phyloP scores from a whole-genome alignment of 35 echinoderm and acorn worm genomes.

The Ptychodera flava region DNA sequence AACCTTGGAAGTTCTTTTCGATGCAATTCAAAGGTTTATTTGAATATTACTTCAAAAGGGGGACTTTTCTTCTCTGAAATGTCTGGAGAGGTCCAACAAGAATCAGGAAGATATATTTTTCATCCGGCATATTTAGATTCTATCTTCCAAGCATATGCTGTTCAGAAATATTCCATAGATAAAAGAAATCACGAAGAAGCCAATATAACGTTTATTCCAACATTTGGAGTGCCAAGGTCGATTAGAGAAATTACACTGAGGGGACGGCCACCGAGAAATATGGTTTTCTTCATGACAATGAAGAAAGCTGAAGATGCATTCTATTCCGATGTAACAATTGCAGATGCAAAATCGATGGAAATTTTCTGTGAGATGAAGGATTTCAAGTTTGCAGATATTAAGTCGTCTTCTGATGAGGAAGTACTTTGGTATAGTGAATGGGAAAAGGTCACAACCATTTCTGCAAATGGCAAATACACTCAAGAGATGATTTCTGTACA shows the following conservation, averaged over 20 bases:
- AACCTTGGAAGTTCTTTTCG: not conserved
- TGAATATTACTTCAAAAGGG: not conserved
- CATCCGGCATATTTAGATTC: not conserved
- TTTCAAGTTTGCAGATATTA: slow-evolving; percentile 5
- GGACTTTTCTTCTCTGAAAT: not conserved
- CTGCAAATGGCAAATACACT: too few relatives aligned
- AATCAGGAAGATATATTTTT: not conserved
- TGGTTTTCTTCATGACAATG: not conserved
- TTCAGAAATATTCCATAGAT: not conserved
- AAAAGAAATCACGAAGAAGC: not conserved
- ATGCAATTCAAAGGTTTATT: not conserved
- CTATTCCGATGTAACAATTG: not conserved
- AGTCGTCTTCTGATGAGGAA: too few relatives aligned
- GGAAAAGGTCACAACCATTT: too few relatives aligned
- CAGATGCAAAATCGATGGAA: not conserved
- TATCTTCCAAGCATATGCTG: not conserved
- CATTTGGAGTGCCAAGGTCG: not conserved
- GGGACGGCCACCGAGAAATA: too few relatives aligned
- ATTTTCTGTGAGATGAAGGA: not conserved
- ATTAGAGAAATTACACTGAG: not conserved
- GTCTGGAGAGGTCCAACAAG: not conserved
- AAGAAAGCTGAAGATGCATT: not conserved
- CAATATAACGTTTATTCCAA: not conserved
- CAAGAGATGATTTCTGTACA: too few relatives aligned
- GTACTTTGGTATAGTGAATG: too few relatives aligned